These are phyloP conservation scores for Ennomos erosarius DNA, from an alignment of 2,888 invertebrate species.

Conservation along the genomic window DNA sequence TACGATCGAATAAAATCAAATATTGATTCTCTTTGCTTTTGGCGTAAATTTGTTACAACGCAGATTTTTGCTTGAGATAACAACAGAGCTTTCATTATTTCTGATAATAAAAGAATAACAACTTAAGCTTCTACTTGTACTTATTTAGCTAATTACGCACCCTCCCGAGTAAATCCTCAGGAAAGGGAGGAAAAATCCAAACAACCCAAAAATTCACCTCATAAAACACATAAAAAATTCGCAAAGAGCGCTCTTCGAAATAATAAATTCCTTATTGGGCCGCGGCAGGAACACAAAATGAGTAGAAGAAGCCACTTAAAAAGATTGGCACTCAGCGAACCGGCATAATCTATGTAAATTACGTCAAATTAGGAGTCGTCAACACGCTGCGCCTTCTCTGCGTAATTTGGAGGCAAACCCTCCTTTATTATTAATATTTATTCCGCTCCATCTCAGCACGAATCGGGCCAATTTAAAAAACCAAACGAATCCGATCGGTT, in stretches of 20 bases:
- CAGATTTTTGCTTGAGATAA: background rate
- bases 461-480: constrained; percentile 60
- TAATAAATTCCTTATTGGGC: constrained; percentile 78
- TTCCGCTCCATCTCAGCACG: constrained; percentile 70
- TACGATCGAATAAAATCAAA: constrained; percentile 31
- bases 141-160: constrained; percentile 37
- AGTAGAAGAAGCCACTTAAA: constrained; percentile 83
- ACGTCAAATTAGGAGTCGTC: constrained; percentile 84
- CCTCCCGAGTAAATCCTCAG: constrained; percentile 26
- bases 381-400: constrained; percentile 75
- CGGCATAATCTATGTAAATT: constrained; percentile 85
- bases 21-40: constrained; percentile 24
- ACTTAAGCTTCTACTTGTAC: constrained; percentile 11
- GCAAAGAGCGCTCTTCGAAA: constrained; percentile 64
- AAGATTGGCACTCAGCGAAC: constrained; percentile 85
- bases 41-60: constrained; percentile 8
- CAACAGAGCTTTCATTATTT: background rate
- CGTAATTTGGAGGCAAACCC: constrained; percentile 82
- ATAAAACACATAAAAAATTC: constrained; percentile 59
- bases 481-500: constrained; percentile 63
- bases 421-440: constrained; percentile 85
- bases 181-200: constrained; percentile 40
- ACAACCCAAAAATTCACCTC: constrained; percentile 50
- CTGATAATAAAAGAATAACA: constrained; percentile 15
- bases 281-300: constrained; percentile 77